Evolutionary conservation across 2,797 vertebrate genomes (phyloP).

Genomic region (Gymnoscopelus braueri): DNA sequence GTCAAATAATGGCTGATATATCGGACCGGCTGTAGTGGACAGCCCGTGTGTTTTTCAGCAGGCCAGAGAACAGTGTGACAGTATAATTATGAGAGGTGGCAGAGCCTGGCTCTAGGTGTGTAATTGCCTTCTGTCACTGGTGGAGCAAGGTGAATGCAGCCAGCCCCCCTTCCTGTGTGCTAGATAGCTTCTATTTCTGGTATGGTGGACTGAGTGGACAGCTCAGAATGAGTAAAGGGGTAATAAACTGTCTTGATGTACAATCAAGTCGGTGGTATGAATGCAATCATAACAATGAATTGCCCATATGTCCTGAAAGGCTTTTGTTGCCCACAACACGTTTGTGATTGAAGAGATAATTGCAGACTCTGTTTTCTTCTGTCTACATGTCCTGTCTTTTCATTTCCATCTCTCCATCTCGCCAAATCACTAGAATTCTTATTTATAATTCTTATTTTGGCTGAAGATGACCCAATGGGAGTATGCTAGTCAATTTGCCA

Average conservation of each 20-base stretch:
- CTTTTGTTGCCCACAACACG: constrained; percentile 15
- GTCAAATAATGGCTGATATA: no score
- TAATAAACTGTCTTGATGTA: constrained; percentile 42
- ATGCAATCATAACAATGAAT: constrained; percentile 33
- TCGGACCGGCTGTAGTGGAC: no score
- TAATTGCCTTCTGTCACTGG: constrained; percentile 47
- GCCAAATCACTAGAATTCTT: neutral
- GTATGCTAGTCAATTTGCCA: constrained; percentile 15
- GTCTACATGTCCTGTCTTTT: constrained; percentile 16
- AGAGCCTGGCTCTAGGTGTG: constrained; percentile 35
- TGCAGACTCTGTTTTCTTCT: constrained; percentile 28
- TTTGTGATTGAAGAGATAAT: constrained; percentile 35
- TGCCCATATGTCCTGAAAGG: constrained; percentile 6
- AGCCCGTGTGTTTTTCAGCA: constrained; percentile 8
- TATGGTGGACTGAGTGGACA: constrained; percentile 32
- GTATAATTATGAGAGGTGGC: constrained; percentile 45
- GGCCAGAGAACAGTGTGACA: constrained; percentile 32
- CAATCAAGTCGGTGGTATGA: constrained; percentile 31
- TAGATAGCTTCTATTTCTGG: constrained; percentile 24
- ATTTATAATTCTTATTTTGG: constrained; percentile 34
- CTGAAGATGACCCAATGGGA: neutral
- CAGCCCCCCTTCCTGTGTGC: constrained; percentile 27
- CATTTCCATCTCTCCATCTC: neutral
- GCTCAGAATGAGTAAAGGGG: constrained; percentile 31
- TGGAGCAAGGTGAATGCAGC: constrained; percentile 41